Base-by-base conservation (phyloP, 2,113 vertebrate species). In the cattle (Bos taurus) region DNA sequence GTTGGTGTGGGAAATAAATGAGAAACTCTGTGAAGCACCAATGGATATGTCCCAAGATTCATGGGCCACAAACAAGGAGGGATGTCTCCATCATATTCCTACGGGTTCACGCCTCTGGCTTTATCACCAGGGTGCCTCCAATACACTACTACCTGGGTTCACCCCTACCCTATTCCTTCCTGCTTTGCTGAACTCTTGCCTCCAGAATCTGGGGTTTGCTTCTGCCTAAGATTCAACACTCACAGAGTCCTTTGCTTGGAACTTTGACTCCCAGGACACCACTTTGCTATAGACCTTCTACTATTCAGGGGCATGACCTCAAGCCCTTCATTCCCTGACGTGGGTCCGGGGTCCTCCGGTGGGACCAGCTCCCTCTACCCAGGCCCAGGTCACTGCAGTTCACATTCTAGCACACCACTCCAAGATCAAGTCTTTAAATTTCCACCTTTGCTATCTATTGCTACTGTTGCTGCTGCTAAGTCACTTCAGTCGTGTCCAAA, bases 41-140 rank as follows among this genome's bases (percentile, higher is more conserved):
- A 14, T 52, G 59, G 14, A 25, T 0, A 1, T 4, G n/a, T 6
- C 36, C 67, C 87, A 36, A 1, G 46, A 19, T 57, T 6, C 5
- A 0, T 0, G 9, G 48, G 36, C 6, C 0, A 0, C 9, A 19
- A 28, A 14, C 5, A 16, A 1, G 0, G n/a, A 54, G 57, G 19
- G 28, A 23, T 6, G 5, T 12, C 82, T 11, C 80, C 26, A 1
- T 6, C 23, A 1, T 16, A 4, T 13, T 7, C 57, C 30, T 5
- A 2, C n/a, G 78, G 9, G 0, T 0, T 15, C 50, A 1, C 7
- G 3, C 33, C 21, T 3, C 62, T 2, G 1, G 33, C 54, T 25
- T 17, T 1, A 2, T 54, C 43, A 2, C n/a, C 15, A 23, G 64
- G 26, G 25, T 40, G 11, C 67, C 46, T 56, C 57, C 10, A 21